These are phyloP conservation scores for Sebastes wilsoni DNA, from an alignment of 2,797 vertebrate species.

Conservation along the genomic window DNA sequence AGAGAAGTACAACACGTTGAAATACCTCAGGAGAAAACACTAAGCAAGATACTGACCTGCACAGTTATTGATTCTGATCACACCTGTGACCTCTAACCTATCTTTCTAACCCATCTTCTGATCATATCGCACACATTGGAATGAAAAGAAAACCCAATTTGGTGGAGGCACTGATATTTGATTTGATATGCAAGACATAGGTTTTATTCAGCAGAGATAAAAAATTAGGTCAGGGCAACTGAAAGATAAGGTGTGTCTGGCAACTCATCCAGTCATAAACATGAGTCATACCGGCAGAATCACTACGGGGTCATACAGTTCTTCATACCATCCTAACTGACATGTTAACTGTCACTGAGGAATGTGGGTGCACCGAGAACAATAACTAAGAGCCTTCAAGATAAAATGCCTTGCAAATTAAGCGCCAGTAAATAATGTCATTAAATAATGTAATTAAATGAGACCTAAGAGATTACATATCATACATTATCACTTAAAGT, in stretches of 20 bases:
- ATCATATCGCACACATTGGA: not conserved
- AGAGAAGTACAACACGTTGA: not conserved
- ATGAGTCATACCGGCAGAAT: conserved; percentile 3
- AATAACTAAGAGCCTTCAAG: not conserved
- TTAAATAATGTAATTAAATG: not conserved
- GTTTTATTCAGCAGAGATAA: not conserved
- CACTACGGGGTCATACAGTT: not conserved
- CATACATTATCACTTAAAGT: not conserved
- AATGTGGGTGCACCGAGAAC: not conserved
- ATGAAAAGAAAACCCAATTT: not conserved
- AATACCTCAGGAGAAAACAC: not conserved
- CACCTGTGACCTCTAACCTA: not conserved
- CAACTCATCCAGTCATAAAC: conserved; percentile 44
- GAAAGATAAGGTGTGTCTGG: not conserved
- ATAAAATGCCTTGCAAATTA: not conserved
- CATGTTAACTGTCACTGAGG: not conserved
- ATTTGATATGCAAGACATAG: not conserved
- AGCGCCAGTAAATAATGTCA: not conserved
- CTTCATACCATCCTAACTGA: not conserved
- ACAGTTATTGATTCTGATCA: not conserved
- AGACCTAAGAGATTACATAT: not conserved
- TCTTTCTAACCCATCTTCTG: not conserved
- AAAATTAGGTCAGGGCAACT: not conserved
- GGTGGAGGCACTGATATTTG: not conserved
- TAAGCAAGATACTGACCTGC: not conserved